Evolutionary conservation across 1,140 invertebrate species (phyloP).

Genomic region (Proctacanthus coquilletti): DNA sequence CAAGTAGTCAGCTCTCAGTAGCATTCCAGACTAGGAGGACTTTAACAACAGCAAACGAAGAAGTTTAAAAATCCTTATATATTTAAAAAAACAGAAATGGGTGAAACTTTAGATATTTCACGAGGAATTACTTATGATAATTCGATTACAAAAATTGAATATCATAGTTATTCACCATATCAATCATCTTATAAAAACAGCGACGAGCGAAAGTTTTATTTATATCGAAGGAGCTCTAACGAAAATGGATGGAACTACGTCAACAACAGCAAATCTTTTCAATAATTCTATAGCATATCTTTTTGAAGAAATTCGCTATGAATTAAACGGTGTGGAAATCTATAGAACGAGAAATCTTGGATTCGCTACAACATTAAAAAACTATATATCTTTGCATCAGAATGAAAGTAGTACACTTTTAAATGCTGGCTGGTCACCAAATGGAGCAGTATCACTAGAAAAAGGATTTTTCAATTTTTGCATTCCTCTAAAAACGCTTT

Average conservation of each 20-base stretch:
- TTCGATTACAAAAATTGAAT: conserved; percentile 20
- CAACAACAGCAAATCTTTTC: conserved; percentile 10
- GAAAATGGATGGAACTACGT: conserved; percentile 10
- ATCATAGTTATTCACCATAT: conserved; percentile 23
- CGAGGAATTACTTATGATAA: conserved; percentile 13
- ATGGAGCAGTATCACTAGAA: conserved; percentile 6
- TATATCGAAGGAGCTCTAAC: conserved; percentile 18
- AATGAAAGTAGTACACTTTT: conserved; percentile 11
- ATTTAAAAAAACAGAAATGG: no score
- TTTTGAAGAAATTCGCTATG: conserved; percentile 32
- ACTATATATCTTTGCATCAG: conserved; percentile 14
- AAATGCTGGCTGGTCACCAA: conserved; percentile 17
- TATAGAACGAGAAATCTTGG: conserved; percentile 29
- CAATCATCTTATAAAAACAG: conserved; percentile 17
- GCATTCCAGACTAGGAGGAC: no score
- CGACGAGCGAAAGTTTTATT: conserved; percentile 22
- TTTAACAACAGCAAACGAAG: no score
- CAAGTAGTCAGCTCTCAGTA: no score
- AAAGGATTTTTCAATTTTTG: conserved; percentile 20
- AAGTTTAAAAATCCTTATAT: no score
- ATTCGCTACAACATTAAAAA: conserved; percentile 28
- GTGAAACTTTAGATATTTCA: conserved; percentile 12
- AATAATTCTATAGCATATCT: conserved; percentile 28
- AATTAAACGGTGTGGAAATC: conserved; percentile 30
- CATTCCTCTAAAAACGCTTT: conserved; percentile 25